Conservation (phyloP, 2,113 vertebrate species). For the Caretta caretta region DNA sequence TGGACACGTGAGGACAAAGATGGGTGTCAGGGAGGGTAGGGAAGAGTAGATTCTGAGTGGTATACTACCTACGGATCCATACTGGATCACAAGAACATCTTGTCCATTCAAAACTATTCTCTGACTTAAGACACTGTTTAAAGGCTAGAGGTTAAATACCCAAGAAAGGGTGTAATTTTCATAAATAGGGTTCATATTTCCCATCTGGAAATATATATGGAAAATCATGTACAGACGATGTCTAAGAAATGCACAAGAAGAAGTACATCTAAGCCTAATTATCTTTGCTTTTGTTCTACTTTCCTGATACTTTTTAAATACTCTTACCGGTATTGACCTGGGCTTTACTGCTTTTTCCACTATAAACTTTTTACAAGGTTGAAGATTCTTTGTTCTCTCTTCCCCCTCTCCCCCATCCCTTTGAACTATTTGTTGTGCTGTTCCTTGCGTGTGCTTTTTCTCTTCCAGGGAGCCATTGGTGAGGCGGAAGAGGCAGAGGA, state of each 20-base stretch:
- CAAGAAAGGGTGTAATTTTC: slow-evolving; percentile 74
- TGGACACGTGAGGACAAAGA: neutral
- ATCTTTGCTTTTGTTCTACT: slow-evolving; percentile 31
- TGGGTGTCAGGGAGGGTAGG: neutral
- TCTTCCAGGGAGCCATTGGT: slow-evolving; percentile 56
- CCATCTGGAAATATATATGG: slow-evolving; percentile 64
- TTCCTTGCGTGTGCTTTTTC: slow-evolving; percentile 67
- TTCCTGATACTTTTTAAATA: slow-evolving; percentile 65
- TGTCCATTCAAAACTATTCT: slow-evolving; percentile 31
- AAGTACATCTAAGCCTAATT: neutral
- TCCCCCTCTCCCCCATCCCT: slow-evolving; percentile 49
- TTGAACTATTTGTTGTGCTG: slow-evolving; percentile 10
- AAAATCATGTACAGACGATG: slow-evolving; percentile 18
- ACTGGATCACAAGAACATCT: slow-evolving; percentile 37
- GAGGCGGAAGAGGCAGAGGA: slow-evolving; percentile 71
- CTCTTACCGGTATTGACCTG: slow-evolving; percentile 50
- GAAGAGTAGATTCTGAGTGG: slow-evolving; percentile 33
- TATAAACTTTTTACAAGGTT: slow-evolving; percentile 54
- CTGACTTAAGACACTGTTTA: slow-evolving; percentile 48
- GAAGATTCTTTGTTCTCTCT: slow-evolving; percentile 71
- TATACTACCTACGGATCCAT: neutral
- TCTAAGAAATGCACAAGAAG: slow-evolving; percentile 2
- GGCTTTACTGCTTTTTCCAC: slow-evolving; percentile 72
- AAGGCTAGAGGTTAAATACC: slow-evolving; percentile 48
- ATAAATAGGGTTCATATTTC: slow-evolving; percentile 66